phyloP scores from a whole-genome alignment of 1,140 invertebrate genomes.

The Macrobrachium rosenbergii region DNA sequence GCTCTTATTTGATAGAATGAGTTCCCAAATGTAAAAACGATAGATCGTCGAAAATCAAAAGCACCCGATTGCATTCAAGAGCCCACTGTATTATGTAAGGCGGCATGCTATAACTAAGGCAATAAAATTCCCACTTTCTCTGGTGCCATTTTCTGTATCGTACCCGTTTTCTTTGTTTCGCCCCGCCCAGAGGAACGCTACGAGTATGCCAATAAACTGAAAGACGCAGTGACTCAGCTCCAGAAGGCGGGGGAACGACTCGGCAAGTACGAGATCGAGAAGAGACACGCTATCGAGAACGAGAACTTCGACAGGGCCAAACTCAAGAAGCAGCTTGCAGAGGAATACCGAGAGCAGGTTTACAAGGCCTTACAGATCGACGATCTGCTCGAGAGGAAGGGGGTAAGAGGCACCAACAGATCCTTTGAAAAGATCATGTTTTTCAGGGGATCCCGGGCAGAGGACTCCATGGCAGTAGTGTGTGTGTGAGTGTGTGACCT shows the following conservation, averaged over 20 bases:
- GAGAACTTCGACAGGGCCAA: constrained; percentile 93
- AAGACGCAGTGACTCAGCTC: constrained; percentile 85
- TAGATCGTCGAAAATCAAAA: no score
- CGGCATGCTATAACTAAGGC: no score
- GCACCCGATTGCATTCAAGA: no score
- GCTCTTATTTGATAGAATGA: no score
- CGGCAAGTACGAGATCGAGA: constrained; percentile 91
- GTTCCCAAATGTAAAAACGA: no score
- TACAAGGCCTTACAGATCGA: constrained; percentile 80
- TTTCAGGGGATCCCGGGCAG: not conserved
- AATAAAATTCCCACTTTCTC: not conserved
- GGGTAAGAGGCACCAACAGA: constrained; percentile 72
- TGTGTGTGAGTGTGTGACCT: no score
- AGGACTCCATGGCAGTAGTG: not conserved
- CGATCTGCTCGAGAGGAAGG: constrained; percentile 84
- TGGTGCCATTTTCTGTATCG: not conserved
- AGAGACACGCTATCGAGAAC: constrained; percentile 88
- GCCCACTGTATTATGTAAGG: no score
- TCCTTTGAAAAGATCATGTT: not conserved
- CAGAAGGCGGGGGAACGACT: constrained; percentile 88
- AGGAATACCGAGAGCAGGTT: constrained; percentile 81
- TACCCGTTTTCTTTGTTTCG: constrained; percentile 48
- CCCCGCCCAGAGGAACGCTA: constrained; percentile 83
- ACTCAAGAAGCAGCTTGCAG: constrained; percentile 89
- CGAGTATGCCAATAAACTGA: constrained; percentile 91